Base-by-base conservation (phyloP, 2,797 vertebrate genomes). In the Xyrichtys novacula region DNA sequence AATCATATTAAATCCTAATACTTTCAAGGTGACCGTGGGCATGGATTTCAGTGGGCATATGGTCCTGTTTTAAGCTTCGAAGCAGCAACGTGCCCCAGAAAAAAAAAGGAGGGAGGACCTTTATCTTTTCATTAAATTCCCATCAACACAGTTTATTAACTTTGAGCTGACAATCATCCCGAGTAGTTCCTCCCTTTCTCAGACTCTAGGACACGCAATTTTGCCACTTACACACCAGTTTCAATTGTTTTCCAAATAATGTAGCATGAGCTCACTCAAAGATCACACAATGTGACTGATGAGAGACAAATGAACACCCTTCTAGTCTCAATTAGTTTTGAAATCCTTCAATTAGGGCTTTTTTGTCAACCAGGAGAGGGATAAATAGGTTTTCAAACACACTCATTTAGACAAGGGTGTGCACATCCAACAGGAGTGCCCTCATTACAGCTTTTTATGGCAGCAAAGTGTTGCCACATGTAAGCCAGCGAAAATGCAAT, bases 1-100 rank as follows among this genome's bases (percentile, higher is more conserved):
- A 83, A 90, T 91, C 90, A 89, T 84, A 86, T 90, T 89, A 87
- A 91, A 91, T 84, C 85, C 87, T 91, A 85, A 91, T 90, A 66
- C 89, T 84, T 87, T 80, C 80, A 92, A 93, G 89, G 89, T 93
- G 87, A 93, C 90, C 83, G 29, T 23, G 20, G 50, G 52, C 66
- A 42, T 56, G 60, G 81, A 90, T 87, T 46, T 88, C 84, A 61
- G 61, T 44, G 65, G 71, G 78, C 87, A 87, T 91, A 82, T 76
- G 83, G 87, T 85, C 72, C 40, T 12, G n/a, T 68, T 78, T 79
- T 87, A 91, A 92, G 83, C 86, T 71, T 60, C 54, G 55, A 61
- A 69, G 83, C 65, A 50, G 65, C 65, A 75, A 48, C 0, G 1
- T 26, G 71, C 65, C 32, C 44, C 54, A 26, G 39, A 52, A 46